Conservation (phyloP, 2,797 vertebrate species). For the Hippopotamyrus pictus region DNA sequence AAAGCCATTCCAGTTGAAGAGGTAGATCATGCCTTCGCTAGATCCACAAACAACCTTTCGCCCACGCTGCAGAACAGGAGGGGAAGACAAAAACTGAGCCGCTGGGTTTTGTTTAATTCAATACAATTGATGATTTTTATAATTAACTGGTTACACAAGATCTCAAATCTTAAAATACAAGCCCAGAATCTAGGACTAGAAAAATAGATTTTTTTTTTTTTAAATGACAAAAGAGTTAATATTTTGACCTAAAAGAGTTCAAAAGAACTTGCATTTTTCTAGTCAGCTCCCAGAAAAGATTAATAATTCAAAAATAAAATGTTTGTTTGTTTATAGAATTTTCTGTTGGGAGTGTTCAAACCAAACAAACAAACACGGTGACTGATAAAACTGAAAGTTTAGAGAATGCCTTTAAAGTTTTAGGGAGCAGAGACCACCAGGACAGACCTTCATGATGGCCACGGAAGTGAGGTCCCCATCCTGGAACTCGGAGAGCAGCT, state of each 20-base stretch:
- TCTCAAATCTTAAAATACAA: background rate
- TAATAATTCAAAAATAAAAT: background rate
- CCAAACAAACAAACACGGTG: background rate
- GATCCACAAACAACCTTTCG: constrained; percentile 87
- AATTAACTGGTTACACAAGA: background rate
- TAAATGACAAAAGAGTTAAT: background rate
- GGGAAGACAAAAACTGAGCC: background rate
- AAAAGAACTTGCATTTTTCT: background rate
- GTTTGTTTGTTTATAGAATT: background rate
- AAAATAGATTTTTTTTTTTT: background rate
- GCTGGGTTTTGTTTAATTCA: background rate
- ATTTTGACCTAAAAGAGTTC: background rate
- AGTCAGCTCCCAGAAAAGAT: background rate
- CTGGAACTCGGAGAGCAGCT: constrained; percentile 82
- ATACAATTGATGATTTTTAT: background rate
- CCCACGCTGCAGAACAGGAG: constrained; percentile 56
- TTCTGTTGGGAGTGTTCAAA: background rate
- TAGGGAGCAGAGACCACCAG: background rate
- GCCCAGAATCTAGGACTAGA: background rate
- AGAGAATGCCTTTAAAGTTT: background rate
- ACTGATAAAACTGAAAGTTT: background rate
- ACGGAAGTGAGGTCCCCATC: constrained; percentile 83
- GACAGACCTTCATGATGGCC: constrained; percentile 76
- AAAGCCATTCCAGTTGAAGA: constrained; percentile 95
- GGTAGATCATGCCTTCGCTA: constrained; percentile 85